Base-by-base conservation (phyloP, 2,888 invertebrate species). In the Cosmia pyralina region DNA sequence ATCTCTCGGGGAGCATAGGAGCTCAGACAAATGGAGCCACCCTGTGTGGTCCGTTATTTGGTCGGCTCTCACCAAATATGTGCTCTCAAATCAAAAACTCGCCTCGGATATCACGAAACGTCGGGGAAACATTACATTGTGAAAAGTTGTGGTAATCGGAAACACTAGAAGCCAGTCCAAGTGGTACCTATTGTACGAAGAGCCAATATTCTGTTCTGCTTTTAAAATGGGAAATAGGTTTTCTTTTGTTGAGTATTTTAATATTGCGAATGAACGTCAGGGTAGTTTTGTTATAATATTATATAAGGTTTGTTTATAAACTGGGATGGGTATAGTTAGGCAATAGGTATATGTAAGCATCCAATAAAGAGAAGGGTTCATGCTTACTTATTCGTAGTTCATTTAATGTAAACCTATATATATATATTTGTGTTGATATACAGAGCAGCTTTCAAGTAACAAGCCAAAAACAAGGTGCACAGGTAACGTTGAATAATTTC, bases 1-100 rank as follows among this genome's bases (percentile, higher is more conserved):
- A 96, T 95, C 95, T 95, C 93, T 92, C 88, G 89, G 92, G 92
- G 93, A 93, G 93, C 90, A 89, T 83, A 88, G 90, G 87, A 90
- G 90, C 89, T 89, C 93, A 90, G 94, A 93, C 95, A 94, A 95
- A 95, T 94, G 96, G 93, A 94, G 90, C 92, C 95, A 93, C 93
- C 95, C 93, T 95, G 95, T 96, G 96, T 95, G 96, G 95, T 95
- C 96, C 88, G 88, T 88, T 93, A 92, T 93, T 94, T 93, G 92
- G 93, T 87, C 90, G 91, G 89, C 91, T 92, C 92, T 92, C 89
- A 91, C 92, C 90, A 92, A 93, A 93, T 92, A 93, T 93, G 90
- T 92, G 90, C 89, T 89, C 90, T 92, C 85, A 81, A 88, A 91
- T 89, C 88, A 88, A 86, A 89, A 89, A 88, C 88, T 88, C 84